A percentile compares a stretch with the other conserved stretches of the same genome.
Evolutionary conservation across 2,888 invertebrate genomes (phyloP).

Genomic region (Troides aeacus): DNA sequence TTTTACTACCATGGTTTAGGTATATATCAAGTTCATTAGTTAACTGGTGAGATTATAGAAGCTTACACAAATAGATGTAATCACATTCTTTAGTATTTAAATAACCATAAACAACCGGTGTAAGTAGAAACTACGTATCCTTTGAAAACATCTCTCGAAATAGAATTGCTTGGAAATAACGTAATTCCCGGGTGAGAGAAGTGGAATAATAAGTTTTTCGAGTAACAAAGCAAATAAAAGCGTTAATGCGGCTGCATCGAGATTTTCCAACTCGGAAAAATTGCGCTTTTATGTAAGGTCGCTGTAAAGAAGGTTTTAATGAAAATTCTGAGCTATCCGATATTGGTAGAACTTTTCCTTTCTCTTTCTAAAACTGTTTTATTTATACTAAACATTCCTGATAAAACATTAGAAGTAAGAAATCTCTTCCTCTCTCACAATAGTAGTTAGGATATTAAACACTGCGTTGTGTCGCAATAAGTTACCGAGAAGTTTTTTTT

Average conservation of each 20-base stretch:
- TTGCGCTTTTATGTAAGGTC: slow-evolving; percentile 72
- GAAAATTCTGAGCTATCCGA: slow-evolving; percentile 65
- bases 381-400: slow-evolving; percentile 18
- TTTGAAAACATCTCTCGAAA: slow-evolving; percentile 53
- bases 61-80: not conserved
- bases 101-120: slow-evolving; percentile 7
- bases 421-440: not conserved
- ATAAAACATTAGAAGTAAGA: not conserved
- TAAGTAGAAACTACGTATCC: slow-evolving; percentile 22
- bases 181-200: slow-evolving; percentile 69
- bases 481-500: too few species aligned
- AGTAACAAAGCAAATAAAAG: slow-evolving; percentile 73
- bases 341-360: slow-evolving; percentile 58
- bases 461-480: too few species aligned
- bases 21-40: not conserved
- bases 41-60: not conserved
- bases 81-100: not conserved
- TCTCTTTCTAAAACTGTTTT: slow-evolving; percentile 32
- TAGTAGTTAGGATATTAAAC: too few species aligned
- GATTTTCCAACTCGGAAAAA: slow-evolving; percentile 72
- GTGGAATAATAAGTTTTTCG: slow-evolving; percentile 75
- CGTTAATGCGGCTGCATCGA: slow-evolving; percentile 76
- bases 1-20: not conserved
- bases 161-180: slow-evolving; percentile 65
- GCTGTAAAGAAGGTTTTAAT: slow-evolving; percentile 70